phyloP scores from a whole-genome alignment of 2,113 vertebrate species.

The Danio rerio region GRCz12tu NC_133176.1:17112501-17113000 shows the following conservation, averaged over 20 bases:
- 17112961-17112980: background rate
- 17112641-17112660: background rate
- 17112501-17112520: too few relatives aligned
- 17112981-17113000: background rate
- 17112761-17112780: conserved; percentile 24
- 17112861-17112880: background rate
- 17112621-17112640: background rate
- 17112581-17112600: too few relatives aligned
- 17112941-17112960: conserved; percentile 4
- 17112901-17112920: background rate
- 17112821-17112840: conserved; percentile 10
- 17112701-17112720: background rate
- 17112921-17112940: conserved; percentile 23
- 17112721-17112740: background rate
- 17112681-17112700: background rate
- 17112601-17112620: background rate
- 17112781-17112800: conserved; percentile 34
- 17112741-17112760: conserved; percentile 30
- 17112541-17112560: too few relatives aligned
- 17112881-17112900: background rate
- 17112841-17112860: conserved; percentile 15
- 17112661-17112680: conserved; percentile 13
- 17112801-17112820: conserved; percentile 8
- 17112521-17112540: too few relatives aligned
- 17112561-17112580: too few relatives aligned